Evolutionary conservation across 2,888 invertebrate species (phyloP), one percentile per base, ranked within the genome.

Genomic region (Lamellibrachia satsuma): DNA sequence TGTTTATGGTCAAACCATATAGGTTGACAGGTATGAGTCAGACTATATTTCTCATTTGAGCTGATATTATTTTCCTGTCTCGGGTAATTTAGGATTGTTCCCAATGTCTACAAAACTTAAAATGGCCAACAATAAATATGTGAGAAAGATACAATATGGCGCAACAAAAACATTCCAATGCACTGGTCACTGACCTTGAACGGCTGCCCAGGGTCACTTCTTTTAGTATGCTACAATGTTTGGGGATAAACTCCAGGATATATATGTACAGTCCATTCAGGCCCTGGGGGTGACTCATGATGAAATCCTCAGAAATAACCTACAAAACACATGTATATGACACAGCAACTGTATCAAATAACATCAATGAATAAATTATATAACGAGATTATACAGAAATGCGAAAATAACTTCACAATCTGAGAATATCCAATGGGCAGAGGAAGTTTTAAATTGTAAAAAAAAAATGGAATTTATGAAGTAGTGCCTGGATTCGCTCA

Each of bases 201-300:
- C 39, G 52, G 11, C 55, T 91, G 4, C 91, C 91, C 93, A 92
- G 94, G 0, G 96, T 96, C 15, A 96, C 95, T 91, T 96, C 95
- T 93, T 95, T 95, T 27, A 97, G 93, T 22, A 95, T 94, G 52
- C 95, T 94, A 94, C 96, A 96, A 91, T 96, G 95, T 90, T 94
- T 94, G 92, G 98, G 97, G 94, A 99, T 97, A 95, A 98, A 97
- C 92, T 97, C 97, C 90, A 98, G 96, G 91, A 98, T 97, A 96
- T 97, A 97, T 52, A 97, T 97, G 96, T 98, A 99, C 94, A 98
- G 97, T 92, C 98, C 98, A 94, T 97, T 97, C 52, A 98, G 96
- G 90, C 98, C 98, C 93, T 97, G 97, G 55, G 94, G 93, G 91
- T 94, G 94, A n/a, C 94, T 93, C 95, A 97, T 97, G 93, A 98